Evolutionary conservation across 1,140 invertebrate genomes (phyloP).

Genomic region (Macrobrachium nipponense): DNA sequence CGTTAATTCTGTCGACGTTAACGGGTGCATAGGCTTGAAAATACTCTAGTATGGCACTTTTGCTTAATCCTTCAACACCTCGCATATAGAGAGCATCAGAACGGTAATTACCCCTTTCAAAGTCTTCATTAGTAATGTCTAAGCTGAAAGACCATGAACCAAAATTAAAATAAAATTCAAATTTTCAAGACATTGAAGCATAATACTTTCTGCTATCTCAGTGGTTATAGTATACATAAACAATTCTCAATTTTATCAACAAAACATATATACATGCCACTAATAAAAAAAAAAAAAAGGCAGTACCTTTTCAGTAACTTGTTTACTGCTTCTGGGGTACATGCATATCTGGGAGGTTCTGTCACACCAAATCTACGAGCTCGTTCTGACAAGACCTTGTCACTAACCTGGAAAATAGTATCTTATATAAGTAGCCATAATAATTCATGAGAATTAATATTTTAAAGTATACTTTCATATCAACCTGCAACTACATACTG

Average conservation of each 20-base stretch:
- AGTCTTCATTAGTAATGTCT: conserved; percentile 34
- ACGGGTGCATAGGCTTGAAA: conserved; percentile 29
- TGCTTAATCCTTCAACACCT: conserved; percentile 19
- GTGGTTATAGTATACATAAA: not conserved
- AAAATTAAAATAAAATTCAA: not conserved
- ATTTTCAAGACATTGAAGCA: not conserved
- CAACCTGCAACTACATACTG: too few relatives aligned
- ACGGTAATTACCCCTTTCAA: conserved; percentile 25
- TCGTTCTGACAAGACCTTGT: conserved; percentile 25
- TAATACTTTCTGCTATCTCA: not conserved
- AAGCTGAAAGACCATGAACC: conserved; percentile 1
- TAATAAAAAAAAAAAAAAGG: not conserved
- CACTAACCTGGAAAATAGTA: conserved; percentile 8
- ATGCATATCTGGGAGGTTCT: conserved; percentile 17
- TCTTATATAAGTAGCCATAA: not conserved
- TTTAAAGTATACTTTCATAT: not conserved
- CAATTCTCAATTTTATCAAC: not conserved
- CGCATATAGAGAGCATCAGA: conserved; percentile 21
- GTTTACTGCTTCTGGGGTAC: conserved; percentile 17
- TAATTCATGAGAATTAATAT: not conserved
- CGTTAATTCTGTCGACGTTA: conserved; percentile 26
- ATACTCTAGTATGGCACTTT: conserved; percentile 22
- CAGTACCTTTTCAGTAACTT: conserved; percentile 27
- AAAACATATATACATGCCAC: not conserved
- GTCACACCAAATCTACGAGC: conserved; percentile 27